Conservation (phyloP, 64 coral and sea anemone genomes). For the Exaiptasia diaphana region DNA sequence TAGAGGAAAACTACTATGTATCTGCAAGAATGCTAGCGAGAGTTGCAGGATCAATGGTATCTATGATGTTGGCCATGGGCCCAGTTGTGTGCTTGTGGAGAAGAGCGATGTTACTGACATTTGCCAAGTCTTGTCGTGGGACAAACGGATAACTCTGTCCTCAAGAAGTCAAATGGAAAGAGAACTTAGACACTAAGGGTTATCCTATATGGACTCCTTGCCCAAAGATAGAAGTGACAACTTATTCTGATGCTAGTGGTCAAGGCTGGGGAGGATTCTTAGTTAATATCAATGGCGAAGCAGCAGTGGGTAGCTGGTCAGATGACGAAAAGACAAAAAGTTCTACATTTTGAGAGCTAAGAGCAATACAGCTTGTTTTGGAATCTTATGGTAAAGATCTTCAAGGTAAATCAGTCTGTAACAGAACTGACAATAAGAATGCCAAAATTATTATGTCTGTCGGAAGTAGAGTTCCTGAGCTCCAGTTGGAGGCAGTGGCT, state of each 20-base stretch:
- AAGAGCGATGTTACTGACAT: constrained; percentile 6
- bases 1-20: too few relatives aligned
- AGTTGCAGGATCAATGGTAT: constrained; percentile 44
- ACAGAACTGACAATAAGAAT: constrained; percentile 15
- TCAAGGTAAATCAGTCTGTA: neutral
- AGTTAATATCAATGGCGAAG: neutral
- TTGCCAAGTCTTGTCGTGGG: constrained; percentile 8
- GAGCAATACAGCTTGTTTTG: neutral
- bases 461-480: neutral
- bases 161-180: neutral
- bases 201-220: constrained; percentile 19
- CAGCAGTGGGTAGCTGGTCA: constrained; percentile 1
- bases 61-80: constrained; percentile 53
- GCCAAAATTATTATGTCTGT: neutral
- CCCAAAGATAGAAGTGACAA: neutral
- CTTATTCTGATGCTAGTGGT: constrained; percentile 33
- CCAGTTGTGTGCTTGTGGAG: constrained; percentile 54
- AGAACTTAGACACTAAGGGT: constrained; percentile 46
- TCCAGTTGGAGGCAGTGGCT: neutral
- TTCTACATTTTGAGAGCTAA: constrained; percentile 13
- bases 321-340: neutral
- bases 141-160: neutral
- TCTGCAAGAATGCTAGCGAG: constrained; percentile 15
- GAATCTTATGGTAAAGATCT: neutral
- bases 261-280: neutral